Evolutionary conservation across 1,140 invertebrate genomes (phyloP), one percentile per base, ranked within the genome.

Genomic region (Ganaspis sp.): DNA sequence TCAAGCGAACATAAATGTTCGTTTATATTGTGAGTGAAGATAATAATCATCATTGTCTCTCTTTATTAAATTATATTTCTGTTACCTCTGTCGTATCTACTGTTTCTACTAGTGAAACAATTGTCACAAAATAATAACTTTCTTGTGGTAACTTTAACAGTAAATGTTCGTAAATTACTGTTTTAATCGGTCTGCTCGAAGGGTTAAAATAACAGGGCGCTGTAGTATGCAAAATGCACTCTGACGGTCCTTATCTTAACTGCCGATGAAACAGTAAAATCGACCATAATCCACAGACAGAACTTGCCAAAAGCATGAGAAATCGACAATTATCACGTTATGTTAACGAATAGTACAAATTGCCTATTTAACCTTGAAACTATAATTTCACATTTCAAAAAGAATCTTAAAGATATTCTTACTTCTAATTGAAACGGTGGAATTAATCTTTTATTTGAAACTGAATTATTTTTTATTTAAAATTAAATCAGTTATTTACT

Each of bases 1-100:
- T 34, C 2, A 3, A 3, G 29, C 29, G 6, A 34, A 34, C 2
- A 34, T 6, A 34, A 34, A 34, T 34, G n/a, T n/a, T n/a, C n/a
- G n/a, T n/a, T n/a, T n/a, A n/a, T n/a, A n/a, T n/a, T n/a, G n/a
- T n/a, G n/a, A n/a, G n/a, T 40, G 11, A 12, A 40, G 38, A 40
- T 40, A 40, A 40, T 40, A 72, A 5, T 45, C 23, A 15, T 23
- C 40, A n/a, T 49, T 5, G 17, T 49, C n/a, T 49, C 45, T 19
- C 9, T 15, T 45, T n/a, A 49, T 49, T 54, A 21, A 11, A 69
- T 34, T 53, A 75, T 54, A 64, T 42, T 79, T 72, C 19, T 73
- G 37, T 72, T 49, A 15, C 21, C 17, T 54, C 17, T 19, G 11
- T 4, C 21, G 4, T 8, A 11, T 19, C 53, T 19, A 8, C 17